Percentiles rank a stretch among this genome's conserved stretches.
phyloP scores from a whole-genome alignment of 35 echinoderm and acorn worm genomes.

The Anneissia japonica region DNA sequence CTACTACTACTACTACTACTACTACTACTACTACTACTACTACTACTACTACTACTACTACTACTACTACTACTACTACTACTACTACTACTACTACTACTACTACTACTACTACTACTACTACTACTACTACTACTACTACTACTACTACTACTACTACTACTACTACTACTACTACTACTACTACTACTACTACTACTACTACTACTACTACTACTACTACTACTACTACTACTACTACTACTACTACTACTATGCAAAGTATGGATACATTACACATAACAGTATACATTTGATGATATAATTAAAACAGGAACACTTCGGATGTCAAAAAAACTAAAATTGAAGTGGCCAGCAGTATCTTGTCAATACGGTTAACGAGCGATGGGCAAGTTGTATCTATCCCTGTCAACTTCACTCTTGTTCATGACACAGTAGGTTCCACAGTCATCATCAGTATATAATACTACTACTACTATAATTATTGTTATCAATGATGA shows the following conservation, averaged over 20 bases:
- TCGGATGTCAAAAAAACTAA: no score
- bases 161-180: conserved; percentile 21
- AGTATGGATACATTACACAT: not conserved
- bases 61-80: conserved; percentile 23
- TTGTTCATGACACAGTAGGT: not conserved
- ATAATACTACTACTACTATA: no score
- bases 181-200: conserved; percentile 23
- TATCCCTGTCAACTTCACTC: not conserved
- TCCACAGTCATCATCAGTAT: no score
- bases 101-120: conserved; percentile 23
- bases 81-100: conserved; percentile 17
- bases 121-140: conserved; percentile 17
- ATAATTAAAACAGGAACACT: not conserved
- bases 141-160: conserved; percentile 23
- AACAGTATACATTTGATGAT: no score
- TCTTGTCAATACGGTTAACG: not conserved
- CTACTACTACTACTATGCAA: conserved; percentile 14
- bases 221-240: conserved; percentile 26
- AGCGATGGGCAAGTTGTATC: not conserved
- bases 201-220: conserved; percentile 26
- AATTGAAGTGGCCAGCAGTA: no score
- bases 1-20: conserved; percentile 17
- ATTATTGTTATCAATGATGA: no score
- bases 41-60: conserved; percentile 21
- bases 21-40: conserved; percentile 23